phyloP scores from a whole-genome alignment of 2,797 vertebrate species.

The Scomberomorus guttatus region DNA sequence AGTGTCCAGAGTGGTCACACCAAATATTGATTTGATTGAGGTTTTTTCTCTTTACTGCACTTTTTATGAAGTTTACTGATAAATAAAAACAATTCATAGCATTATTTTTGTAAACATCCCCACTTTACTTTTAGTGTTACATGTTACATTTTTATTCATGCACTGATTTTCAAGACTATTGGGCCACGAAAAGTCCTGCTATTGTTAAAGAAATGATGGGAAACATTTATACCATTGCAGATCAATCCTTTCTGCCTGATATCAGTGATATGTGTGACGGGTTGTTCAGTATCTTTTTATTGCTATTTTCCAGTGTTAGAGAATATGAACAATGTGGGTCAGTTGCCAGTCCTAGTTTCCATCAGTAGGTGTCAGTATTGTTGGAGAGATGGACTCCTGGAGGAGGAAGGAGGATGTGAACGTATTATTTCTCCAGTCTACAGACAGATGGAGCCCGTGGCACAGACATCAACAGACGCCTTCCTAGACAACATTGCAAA shows the following conservation, averaged over 20 bases:
- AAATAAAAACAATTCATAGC: too few species aligned
- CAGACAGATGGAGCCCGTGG: slow-evolving; percentile 76
- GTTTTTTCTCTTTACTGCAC: too few species aligned
- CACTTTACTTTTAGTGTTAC: neutral
- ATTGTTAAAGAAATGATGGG: neutral
- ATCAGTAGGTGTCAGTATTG: slow-evolving; percentile 72
- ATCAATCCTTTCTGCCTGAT: neutral
- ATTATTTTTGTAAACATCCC: too few species aligned
- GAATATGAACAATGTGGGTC: slow-evolving; percentile 52
- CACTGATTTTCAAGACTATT: neutral
- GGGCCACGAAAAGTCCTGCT: neutral
- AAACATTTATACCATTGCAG: too few species aligned
- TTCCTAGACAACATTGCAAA: neutral
- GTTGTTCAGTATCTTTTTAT: neutral
- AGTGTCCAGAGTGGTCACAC: too few species aligned
- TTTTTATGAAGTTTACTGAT: too few species aligned
- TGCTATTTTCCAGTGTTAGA: neutral
- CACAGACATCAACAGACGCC: slow-evolving; percentile 21
- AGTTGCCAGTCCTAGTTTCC: slow-evolving; percentile 19
- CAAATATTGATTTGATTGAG: too few species aligned
- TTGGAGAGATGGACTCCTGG: slow-evolving; percentile 8
- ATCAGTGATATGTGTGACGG: neutral
- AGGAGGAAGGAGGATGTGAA: neutral
- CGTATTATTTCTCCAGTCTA: slow-evolving; percentile 31
- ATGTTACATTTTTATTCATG: neutral